Conservation (phyloP, 2,797 vertebrate genomes). For the Rhinichthys osculus region DNA sequence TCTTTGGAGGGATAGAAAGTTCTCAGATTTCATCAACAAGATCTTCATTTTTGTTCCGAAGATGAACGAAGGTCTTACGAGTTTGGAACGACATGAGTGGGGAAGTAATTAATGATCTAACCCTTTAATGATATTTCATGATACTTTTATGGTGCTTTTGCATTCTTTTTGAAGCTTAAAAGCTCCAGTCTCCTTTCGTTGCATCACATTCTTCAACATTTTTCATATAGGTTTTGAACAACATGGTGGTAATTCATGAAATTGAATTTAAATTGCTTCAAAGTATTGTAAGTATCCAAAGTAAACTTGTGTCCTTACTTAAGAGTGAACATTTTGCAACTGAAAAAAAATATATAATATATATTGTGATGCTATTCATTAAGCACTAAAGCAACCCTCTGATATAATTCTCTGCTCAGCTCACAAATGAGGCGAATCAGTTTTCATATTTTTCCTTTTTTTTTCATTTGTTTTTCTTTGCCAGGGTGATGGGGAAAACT, state of each 20-base stretch:
- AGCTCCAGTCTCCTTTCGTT: background rate
- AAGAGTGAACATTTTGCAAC: background rate
- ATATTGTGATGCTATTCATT: background rate
- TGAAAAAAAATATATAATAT: background rate
- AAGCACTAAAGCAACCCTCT: background rate
- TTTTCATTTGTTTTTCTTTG: conserved; percentile 3
- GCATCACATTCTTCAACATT: conserved; percentile 15
- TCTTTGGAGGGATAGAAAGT: too few relatives aligned
- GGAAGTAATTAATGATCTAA: too few relatives aligned
- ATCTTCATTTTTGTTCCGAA: too few relatives aligned
- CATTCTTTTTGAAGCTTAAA: background rate
- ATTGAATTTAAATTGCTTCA: background rate
- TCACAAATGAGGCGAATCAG: conserved; percentile 42
- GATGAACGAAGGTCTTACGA: too few relatives aligned
- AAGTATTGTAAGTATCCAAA: background rate
- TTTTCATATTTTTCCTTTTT: conserved; percentile 16
- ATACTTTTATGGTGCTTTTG: background rate
- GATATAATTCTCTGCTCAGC: conserved; percentile 22
- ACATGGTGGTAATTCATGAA: background rate
- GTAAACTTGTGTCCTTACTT: background rate
- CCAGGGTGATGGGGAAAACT: conserved; percentile 8
- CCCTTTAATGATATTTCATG: background rate
- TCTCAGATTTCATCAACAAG: too few relatives aligned
- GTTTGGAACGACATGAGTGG: too few relatives aligned
- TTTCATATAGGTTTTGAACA: background rate